Evolutionary conservation across 2,888 invertebrate genomes (phyloP), one percentile per base, ranked within the genome.

Genomic region (Thymelicus acteon): DNA sequence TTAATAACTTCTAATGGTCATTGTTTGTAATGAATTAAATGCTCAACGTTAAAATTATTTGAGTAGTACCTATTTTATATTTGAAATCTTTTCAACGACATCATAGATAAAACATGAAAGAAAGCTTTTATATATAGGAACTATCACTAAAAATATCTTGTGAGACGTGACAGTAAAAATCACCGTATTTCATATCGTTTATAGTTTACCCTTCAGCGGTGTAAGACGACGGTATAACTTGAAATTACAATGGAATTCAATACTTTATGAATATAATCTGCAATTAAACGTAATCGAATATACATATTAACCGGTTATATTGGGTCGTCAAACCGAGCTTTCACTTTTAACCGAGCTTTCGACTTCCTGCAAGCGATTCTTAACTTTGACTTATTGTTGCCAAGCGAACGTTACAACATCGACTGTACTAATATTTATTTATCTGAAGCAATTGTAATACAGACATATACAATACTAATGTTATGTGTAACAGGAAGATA

Each of bases 261-360:
- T 72, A 61, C 72, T 70, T 75, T 75, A 74, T 75, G 72, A 77
- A 79, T 76, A 78, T 78, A 78, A 76, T 79, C 76, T 77, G 75
- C 77, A 79, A 80, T 81, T 77, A 78, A 79, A 80, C 79, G 79
- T 77, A 77, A 75, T 74, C 76, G 76, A 77, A 78, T 76, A 78
- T 76, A 76, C 76, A 69, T 74, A 76, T 73, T 74, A 77, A 74
- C 77, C 78, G 77, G 81, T 81, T 82, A 79, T 76, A 79, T 74
- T 76, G 72, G 78, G 76, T 78, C 77, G 76, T 76, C 78, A 73
- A 72, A 61, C 72, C 67, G 67, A 76, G 74, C 79, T 83, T 83
- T 82, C 79, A 82, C 82, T 83, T 82, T 81, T 75, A 72, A 78
- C 72, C 74, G 71, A 71, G 72, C 74, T 73, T 73, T 74, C 60